Evolutionary conservation across 2,888 invertebrate species (phyloP), one percentile per base, ranked within the genome.

Genomic region (Mythimna albipuncta): DNA sequence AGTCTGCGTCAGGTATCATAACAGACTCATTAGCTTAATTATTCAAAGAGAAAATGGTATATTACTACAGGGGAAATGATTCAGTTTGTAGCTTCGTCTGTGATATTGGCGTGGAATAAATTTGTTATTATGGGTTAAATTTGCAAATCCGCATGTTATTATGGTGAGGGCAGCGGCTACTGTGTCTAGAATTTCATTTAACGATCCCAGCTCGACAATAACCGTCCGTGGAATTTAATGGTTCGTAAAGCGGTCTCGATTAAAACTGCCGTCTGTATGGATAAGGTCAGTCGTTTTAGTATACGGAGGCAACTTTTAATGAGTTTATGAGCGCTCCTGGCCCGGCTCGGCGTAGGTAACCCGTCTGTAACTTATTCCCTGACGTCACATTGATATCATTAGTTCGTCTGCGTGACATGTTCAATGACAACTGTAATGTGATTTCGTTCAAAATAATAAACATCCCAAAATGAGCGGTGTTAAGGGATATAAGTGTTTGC

Each of bases 301-400:
- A 89, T 91, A 92, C 91, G 89, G 90, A 91, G 91, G 90, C 90
- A 94, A 95, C 94, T 95, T 95, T 94, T 94, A 95, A 95, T 95
- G 94, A 94, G 93, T 94, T 95, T 94, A 95, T 93, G 94, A 93
- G 92, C 88, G 88, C 88, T 89, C 88, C 89, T 83, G 85, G 87
- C 85, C 82, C 84, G 82, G 84, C 84, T 81, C 76, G 69, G 65
- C 64, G 85, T 86, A 88, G 89, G 88, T 84, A 86, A 83, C 85
- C 83, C 79, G 80, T 81, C 84, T 87, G 87, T 88, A 77, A 86
- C 81, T 81, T 89, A 88, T 86, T 89, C 91, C 88, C 91, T 72
- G 84, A 89, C 76, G 89, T 87, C 89, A 87, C 83, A 87, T 91
- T 86, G 87, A 89, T 83, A 81, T 88, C 87, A 89, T 89, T 90